Base-by-base conservation (phyloP, 2,888 invertebrate species). In the Amiota communis region DNA sequence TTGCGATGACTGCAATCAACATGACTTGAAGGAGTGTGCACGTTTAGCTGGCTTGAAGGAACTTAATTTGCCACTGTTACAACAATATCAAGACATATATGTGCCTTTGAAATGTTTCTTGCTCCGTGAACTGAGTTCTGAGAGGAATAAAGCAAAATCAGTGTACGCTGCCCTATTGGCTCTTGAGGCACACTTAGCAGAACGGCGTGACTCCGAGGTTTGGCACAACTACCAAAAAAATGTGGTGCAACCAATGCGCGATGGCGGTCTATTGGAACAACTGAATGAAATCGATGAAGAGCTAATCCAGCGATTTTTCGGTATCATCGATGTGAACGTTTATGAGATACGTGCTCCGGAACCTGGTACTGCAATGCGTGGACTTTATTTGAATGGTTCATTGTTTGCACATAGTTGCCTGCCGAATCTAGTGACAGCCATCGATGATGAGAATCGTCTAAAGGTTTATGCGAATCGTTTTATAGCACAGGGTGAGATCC, bases 331-430 rank as follows among this genome's bases (percentile, higher is more conserved):
- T 87, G 93, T 95, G 0, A 96, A 96, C 88, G 92, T 93, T 57
- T 95, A 95, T 84, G 95, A 96, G 88, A 91, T 96, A 12, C 91
- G 88, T 9, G 89, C 88, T 3, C 92, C 93, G 0, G 89, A 88
- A 64, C 13, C 64, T 1, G 83, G 85, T 2, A 83, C 87, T 6
- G 83, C 89, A 56, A 87, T 95, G 74, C 91, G 94, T 64, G 95
- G 94, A n/a, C 87, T 96, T n/a, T 96, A 93, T 85, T 87, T 92
- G 11, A 91, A 92, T 76, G 94, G 94, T 0, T 92, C 94, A 0
- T 87, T 96, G 9, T 91, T 96, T 90, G 92, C 94, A 0, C 96
- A 96, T 85, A 92, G 94, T 81, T 96, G 96, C 84, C 87, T 92
- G 23, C 91, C 92, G 17, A 96, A 95, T 86, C 93, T 94, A 0